Evolutionary conservation across 2,113 vertebrate genomes (phyloP), one percentile per base, ranked within the genome.

Genomic region (Jacana jacana): DNA sequence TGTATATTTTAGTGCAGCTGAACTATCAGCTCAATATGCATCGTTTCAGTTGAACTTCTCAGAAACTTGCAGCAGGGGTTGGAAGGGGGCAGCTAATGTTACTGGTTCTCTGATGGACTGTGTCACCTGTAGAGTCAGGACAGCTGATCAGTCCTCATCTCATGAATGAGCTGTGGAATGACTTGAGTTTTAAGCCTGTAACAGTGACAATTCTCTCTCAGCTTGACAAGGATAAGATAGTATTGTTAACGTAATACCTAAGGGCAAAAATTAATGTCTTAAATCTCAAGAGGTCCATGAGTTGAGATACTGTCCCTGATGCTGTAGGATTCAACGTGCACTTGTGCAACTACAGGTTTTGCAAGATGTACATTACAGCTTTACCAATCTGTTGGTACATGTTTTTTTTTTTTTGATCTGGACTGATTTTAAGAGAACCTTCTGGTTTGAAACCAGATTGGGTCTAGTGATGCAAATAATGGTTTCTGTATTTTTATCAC

Each of bases 401-500:
- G 37, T 39, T 68, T 75, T 90, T 69, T 90, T 1, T 39, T 68
- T 75, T 90, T 70, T 90, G 2, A 48, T 69, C 27, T 65, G 39
- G 49, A 68, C 30, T 44, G 44, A 39, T 49, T 58, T 78, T 51
- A 58, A 54, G 23, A 89, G n/a, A 78, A 66, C 33, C 33, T 75
- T 92, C 64, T 96, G 18, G 2, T 80, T 89, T 83, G 68, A 78
- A 82, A 86, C 18, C 58, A 54, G 30, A 31, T 39, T 81, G 48
- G 66, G 51, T 96, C 68, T 93, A 86, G 89, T 73, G 54, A 92
- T 95, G 87, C 57, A 91, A 98, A 96, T 98, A 98, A 98, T 96
- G 92, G 61, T 97, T 97, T 97, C 97, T 96, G 13, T 99, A 94
- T 98, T 98, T 98, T 98, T 98, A 97, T 96, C 88, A 97, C 98